A percentile compares a stretch with the other conserved stretches of the same genome.
Evolutionary conservation across 2,797 vertebrate genomes (phyloP).

Genomic region (Epinephelus coioides): DNA sequence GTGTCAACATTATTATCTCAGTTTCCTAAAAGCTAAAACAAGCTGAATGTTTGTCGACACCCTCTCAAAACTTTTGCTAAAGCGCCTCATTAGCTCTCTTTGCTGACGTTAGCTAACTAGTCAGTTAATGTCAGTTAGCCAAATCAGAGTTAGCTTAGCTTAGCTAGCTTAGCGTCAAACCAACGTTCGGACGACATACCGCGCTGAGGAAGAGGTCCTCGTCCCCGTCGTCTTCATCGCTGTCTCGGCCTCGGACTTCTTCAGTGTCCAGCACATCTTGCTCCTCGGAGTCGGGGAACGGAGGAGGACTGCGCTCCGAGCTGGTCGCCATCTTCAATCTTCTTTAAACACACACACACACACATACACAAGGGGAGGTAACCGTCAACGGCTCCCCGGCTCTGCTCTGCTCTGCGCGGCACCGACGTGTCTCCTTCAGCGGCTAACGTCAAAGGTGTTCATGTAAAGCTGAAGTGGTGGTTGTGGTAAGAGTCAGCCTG

Average conservation of each 20-base stretch:
- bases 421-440: constrained; percentile 1
- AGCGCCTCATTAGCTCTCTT: constrained; percentile 49
- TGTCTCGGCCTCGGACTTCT: constrained; percentile 76
- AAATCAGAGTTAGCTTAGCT: background rate
- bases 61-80: constrained; percentile 45
- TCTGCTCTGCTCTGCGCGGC: background rate
- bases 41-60: background rate
- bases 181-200: constrained; percentile 62
- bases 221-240: constrained; percentile 78
- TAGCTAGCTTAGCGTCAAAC: constrained; percentile 14
- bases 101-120: constrained; percentile 43
- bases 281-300: constrained; percentile 88
- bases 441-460: constrained; percentile 35
- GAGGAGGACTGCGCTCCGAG: constrained; percentile 88
- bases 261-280: constrained; percentile 81
- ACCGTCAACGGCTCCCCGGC: constrained; percentile 42
- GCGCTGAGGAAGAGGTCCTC: constrained; percentile 81
- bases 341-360: background rate
- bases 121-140: constrained; percentile 21
- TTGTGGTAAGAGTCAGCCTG: background rate
- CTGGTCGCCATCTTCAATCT: constrained; percentile 86
- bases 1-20: background rate
- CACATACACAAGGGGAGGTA: constrained; percentile 44
- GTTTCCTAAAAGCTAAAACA: background rate
- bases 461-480: background rate